Evolutionary conservation across 2,113 vertebrate species (phyloP), one percentile per base, ranked within the genome.

Genomic region (Callorhinus ursinus): DNA sequence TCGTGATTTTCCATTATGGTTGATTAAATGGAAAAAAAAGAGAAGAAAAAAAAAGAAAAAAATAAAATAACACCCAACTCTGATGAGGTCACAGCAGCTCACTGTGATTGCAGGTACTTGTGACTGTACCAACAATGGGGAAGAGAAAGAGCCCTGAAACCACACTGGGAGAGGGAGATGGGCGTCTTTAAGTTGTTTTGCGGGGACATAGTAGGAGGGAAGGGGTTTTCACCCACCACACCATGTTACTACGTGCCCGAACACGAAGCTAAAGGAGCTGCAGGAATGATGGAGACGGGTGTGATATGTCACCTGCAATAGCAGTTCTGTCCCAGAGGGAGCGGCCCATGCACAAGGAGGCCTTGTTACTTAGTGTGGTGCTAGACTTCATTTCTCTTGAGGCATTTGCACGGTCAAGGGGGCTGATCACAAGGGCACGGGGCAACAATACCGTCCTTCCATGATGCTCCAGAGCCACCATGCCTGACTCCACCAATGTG

Each of bases 1-100:
- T 79, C n/a, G 65, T 90, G 82, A 94, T 92, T 97, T 95, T 83
- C 94, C 80, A 80, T 94, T 89, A 83, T 7, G 42, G n/a, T 82
- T 9, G 18, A 93, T 95, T 87, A 92, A 89, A 86, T 24, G 42
- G 61, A 88, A 65, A 33, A 61, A 16, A 33, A 24, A 21, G 39
- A 79, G 46, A 42, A 46, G 72, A 11, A 31, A 86, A 87, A 39
- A 21, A 59, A 15, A 28, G 7, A 31, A 36, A 57, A 1, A 72
- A 59, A 67, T 16, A 39, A 42, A 19, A 18, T 49, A 39, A 71
- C 36, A 65, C 24, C 15, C 24, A 39, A 12, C 7, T 1, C 74
- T 80, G 61, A 49, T 53, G 74, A 95, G 86, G 69, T 49, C n/a
- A 28, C 15, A 28, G 14, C 55, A 82, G 61, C 33, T 46, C 7